These are phyloP conservation scores for Echinometra lucunter DNA, from an alignment of 53 echinoderm and acorn worm species.

Conservation along the genomic window DNA sequence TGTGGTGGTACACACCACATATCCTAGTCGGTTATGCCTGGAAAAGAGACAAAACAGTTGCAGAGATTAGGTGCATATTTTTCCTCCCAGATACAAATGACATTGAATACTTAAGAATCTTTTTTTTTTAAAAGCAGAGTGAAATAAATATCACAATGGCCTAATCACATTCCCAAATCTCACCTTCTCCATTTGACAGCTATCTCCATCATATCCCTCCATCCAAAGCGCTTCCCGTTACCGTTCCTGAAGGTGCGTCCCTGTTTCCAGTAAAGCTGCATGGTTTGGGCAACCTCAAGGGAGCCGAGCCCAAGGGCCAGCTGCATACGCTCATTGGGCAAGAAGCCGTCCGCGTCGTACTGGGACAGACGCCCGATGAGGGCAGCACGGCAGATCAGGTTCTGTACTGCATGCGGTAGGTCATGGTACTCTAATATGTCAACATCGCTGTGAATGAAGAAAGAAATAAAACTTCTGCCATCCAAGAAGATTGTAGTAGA, in stretches of 20 bases:
- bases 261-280: conserved; percentile 77
- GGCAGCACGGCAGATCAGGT: conserved; percentile 79
- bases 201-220: conserved; percentile 88
- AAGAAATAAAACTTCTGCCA: background rate
- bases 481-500: background rate
- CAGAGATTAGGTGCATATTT: no score
- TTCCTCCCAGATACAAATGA: no score
- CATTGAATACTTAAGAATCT: no score
- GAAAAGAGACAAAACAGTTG: no score
- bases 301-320: conserved; percentile 89
- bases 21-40: no score
- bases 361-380: conserved; percentile 81
- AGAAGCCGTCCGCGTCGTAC: conserved; percentile 89
- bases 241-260: conserved; percentile 66
- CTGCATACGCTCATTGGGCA: conserved; percentile 82
- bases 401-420: conserved; percentile 73
- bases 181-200: conserved; percentile 94
- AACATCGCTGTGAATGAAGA: conserved; percentile 77
- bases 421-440: conserved; percentile 83
- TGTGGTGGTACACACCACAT: no score
- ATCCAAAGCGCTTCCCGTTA: conserved; percentile 84
- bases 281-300: conserved; percentile 87
- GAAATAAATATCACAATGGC: no score
- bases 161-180: background rate
- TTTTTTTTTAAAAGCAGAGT: no score